Conservation (phyloP, 1,140 invertebrate species). For the Aphaenogaster rudis region DNA sequence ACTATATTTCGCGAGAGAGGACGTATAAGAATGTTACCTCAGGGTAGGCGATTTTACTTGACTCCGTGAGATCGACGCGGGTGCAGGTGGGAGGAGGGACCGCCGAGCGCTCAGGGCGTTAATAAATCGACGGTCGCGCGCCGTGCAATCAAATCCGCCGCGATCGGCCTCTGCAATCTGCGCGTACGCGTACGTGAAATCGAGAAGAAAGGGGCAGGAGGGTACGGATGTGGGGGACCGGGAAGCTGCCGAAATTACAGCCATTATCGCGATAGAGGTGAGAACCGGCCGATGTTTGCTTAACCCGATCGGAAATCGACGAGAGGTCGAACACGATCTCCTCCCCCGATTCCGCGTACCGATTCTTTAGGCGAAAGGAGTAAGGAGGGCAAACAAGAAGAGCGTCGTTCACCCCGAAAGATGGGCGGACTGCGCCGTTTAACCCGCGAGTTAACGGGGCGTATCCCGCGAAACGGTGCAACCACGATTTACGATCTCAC, state of each 20-base stretch:
- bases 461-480: constrained; percentile 76
- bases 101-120: constrained; percentile 54
- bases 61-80: constrained; percentile 21
- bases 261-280: constrained; percentile 79
- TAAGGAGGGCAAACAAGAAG: constrained; percentile 36
- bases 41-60: constrained; percentile 27
- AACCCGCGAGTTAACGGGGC: constrained; percentile 80
- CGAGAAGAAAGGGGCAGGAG: neutral
- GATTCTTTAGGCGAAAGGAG: constrained; percentile 4
- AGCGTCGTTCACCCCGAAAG: constrained; percentile 67
- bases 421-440: constrained; percentile 72
- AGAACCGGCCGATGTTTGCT: constrained; percentile 77
- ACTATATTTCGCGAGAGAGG: constrained; percentile 16
- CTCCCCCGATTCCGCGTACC: constrained; percentile 11
- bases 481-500: constrained; percentile 79
- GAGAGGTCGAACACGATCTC: constrained; percentile 68
- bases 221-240: neutral
- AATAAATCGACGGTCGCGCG: constrained; percentile 77
- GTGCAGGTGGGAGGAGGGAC: constrained; percentile 10
- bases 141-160: constrained; percentile 75
- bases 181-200: constrained; percentile 65
- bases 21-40: constrained; percentile 18
- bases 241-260: constrained; percentile 77
- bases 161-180: constrained; percentile 74
- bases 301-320: constrained; percentile 74